Percentiles rank a stretch among this genome's conserved stretches.
Conservation (phyloP, 2,113 vertebrate genomes). For the Hypocryptadius cinnamomeus region DNA sequence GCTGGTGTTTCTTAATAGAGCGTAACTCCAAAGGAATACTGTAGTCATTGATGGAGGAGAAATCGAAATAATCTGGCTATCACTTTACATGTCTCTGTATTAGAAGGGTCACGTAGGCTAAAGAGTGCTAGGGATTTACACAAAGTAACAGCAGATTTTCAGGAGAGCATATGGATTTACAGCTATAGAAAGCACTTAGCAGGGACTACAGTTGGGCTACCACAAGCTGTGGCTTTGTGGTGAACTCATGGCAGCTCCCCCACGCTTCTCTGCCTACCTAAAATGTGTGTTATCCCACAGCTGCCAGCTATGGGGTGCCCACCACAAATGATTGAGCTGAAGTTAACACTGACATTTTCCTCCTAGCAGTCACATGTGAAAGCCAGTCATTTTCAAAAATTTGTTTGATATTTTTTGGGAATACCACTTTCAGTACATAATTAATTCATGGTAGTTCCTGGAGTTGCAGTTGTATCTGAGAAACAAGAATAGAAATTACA, state of each 20-base stretch:
- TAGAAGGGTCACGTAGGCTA: slow-evolving; percentile 41
- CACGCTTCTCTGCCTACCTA: rapidly evolving
- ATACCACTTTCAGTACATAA: background rate
- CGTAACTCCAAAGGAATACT: slow-evolving; percentile 46
- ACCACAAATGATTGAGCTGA: background rate
- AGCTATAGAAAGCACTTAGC: background rate
- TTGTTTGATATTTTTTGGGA: background rate
- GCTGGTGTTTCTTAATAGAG: slow-evolving; percentile 62
- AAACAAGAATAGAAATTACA: background rate
- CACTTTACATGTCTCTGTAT: slow-evolving; percentile 39
- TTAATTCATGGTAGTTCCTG: background rate
- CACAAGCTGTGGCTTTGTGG: background rate
- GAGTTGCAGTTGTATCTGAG: background rate
- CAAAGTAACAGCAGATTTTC: slow-evolving; percentile 14
- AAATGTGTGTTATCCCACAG: background rate
- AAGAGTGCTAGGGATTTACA: slow-evolving; percentile 20
- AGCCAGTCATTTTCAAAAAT: background rate
- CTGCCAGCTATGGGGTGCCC: background rate
- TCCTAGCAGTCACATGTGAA: background rate
- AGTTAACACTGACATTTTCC: background rate
- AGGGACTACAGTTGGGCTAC: background rate
- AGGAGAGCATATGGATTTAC: background rate
- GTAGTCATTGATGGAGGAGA: slow-evolving; percentile 50
- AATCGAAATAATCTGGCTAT: slow-evolving; percentile 50
- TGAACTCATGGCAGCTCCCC: background rate